Base-by-base conservation (phyloP, 2,888 invertebrate species). In the Napeogenes sylphis region DNA sequence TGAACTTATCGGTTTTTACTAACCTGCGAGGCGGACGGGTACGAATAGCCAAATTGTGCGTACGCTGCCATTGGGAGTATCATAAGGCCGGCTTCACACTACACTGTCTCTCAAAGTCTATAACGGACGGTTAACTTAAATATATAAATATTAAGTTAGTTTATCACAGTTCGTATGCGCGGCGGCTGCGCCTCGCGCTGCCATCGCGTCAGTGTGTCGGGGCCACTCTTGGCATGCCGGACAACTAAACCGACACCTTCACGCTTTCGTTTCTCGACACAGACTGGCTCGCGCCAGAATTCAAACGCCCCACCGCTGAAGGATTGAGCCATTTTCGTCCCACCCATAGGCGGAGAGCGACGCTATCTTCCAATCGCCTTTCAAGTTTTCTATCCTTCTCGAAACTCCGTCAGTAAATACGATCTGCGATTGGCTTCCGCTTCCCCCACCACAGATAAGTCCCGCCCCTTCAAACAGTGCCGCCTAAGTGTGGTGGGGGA, bases 11-110 rank as follows among this genome's bases (percentile, higher is more conserved):
- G 55, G 45, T 33, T 53, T 42, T 8, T 14, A 88, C 93, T 92
- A 91, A 97, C 97, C 96, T 97, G 97, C 79, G 96, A 95, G 83
- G 96, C 95, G 93, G 97, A 93, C 93, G 96, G 95, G 92, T 97
- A 97, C 80, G 95, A 93, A 90, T 97, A 97, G 92, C 97, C 96
- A 91, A 97, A 97, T 92, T 97, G 97, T 84, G 97, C 94, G 91
- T 97, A 97, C 79, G 96, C 95, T 87, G 97, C 91, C 91, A 91
- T 91, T 77, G 90, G 90, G 87, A 90, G 87, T 90, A 90, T 90
- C 90, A 90, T 90, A 88, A 83, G 90, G 89, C 84, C 89, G 90
- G 90, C 82, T 90, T 88, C 87, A 87, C 90, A 84, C 83, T 82
- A 79, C 83, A 89, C 89, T 90, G 88, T 88, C 88, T 88, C 83